phyloP scores from a whole-genome alignment of 53 echinoderm and acorn worm genomes.

The Zoroaster sp. region DNA sequence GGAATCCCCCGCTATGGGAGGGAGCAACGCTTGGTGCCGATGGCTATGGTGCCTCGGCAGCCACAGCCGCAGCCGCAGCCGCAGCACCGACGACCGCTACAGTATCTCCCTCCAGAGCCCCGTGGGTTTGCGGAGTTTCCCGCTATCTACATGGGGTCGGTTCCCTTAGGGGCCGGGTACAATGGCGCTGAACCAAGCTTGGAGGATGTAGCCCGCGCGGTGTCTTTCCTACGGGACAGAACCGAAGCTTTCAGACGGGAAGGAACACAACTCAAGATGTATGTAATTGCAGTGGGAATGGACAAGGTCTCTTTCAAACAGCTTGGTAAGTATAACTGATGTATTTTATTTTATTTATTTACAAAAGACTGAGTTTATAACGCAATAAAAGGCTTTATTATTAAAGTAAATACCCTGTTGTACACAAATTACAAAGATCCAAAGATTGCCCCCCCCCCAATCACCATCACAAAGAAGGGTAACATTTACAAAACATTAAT shows the following conservation, averaged over 20 bases:
- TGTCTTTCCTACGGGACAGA: not conserved
- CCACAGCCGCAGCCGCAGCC: not conserved
- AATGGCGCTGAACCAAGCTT: not conserved
- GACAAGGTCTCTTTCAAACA: not conserved
- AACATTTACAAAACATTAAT: too few species aligned
- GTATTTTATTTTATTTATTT: too few species aligned
- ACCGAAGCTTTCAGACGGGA: not conserved
- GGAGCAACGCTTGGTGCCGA: not conserved
- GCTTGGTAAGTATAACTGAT: constrained; percentile 21
- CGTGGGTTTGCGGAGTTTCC: constrained; percentile 5
- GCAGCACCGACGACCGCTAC: not conserved
- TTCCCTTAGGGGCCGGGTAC: not conserved
- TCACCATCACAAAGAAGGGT: too few species aligned
- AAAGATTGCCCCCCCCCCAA: too few species aligned
- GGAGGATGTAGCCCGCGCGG: constrained; percentile 32
- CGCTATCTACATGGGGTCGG: constrained; percentile 30
- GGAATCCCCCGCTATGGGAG: not conserved
- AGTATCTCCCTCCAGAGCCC: not conserved
- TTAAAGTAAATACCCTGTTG: too few species aligned
- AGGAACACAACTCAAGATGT: constrained; percentile 12
- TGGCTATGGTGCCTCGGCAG: too few species aligned
- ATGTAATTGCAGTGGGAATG: not conserved
- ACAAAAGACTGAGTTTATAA: too few species aligned
- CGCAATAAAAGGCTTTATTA: too few species aligned
- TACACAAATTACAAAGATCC: too few species aligned